Conservation (phyloP, 2,888 invertebrate genomes). For the Stenodera caucasica region DNA sequence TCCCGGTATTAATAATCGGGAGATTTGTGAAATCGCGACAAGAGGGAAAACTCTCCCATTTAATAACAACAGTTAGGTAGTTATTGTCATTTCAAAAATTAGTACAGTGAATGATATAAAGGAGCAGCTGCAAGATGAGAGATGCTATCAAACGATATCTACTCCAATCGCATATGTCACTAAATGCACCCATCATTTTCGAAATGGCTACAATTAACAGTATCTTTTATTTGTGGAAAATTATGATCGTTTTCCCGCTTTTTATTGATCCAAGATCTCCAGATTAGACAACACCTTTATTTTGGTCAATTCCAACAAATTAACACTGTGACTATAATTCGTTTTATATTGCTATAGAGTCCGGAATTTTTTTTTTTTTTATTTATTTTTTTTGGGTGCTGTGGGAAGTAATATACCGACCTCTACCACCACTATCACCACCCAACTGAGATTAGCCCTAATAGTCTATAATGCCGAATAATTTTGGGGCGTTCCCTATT, state of each 20-base stretch:
- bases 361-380: not conserved
- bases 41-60: not conserved
- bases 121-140: constrained; percentile 51
- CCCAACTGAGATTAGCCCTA: not conserved
- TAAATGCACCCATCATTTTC: constrained; percentile 27
- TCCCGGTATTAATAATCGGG: not conserved
- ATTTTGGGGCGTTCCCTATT: constrained; percentile 5
- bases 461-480: constrained; percentile 5
- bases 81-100: constrained; percentile 53
- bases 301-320: not conserved
- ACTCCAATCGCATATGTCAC: constrained; percentile 49
- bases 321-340: not conserved
- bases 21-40: too few relatives aligned
- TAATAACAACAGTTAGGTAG: constrained; percentile 43
- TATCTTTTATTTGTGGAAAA: constrained; percentile 13
- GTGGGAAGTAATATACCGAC: not conserved
- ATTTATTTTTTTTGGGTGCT: not conserved
- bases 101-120: constrained; percentile 42
- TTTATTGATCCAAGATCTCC: not conserved
- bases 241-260: not conserved
- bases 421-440: not conserved
- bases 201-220: constrained; percentile 27
- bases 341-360: not conserved
- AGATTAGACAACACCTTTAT: not conserved
- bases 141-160: constrained; percentile 51